Percentiles rank a stretch among this genome's conserved stretches.
phyloP scores from a whole-genome alignment of 2,888 invertebrate genomes.

The Eristalis arbustorum region DNA sequence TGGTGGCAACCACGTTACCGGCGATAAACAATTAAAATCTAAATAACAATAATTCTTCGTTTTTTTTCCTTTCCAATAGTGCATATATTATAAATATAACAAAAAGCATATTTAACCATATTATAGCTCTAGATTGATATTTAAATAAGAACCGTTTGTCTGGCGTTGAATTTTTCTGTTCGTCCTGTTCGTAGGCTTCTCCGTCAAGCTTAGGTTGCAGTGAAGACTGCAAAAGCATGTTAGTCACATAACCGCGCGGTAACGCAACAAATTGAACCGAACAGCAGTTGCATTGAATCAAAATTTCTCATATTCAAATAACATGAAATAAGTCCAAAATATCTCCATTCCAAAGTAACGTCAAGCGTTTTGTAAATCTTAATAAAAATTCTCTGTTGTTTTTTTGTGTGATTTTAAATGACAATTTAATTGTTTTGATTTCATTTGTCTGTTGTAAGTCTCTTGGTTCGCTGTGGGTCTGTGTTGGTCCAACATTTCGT shows the following conservation, averaged over 20 bases:
- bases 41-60: slow-evolving; percentile 2
- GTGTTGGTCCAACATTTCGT: no score
- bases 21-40: slow-evolving; percentile 45
- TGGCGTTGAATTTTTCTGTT: slow-evolving; percentile 25
- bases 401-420: not conserved
- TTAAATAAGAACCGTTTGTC: slow-evolving; percentile 38
- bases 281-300: not conserved
- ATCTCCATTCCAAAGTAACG: slow-evolving; percentile 64
- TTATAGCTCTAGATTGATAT: slow-evolving; percentile 47
- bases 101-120: slow-evolving; percentile 53
- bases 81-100: slow-evolving; percentile 57
- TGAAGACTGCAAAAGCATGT: slow-evolving; percentile 1
- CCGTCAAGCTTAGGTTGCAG: slow-evolving; percentile 33
- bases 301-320: slow-evolving; percentile 18
- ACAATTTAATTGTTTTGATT: not conserved
- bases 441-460: no score
- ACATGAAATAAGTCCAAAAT: not conserved
- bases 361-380: slow-evolving; percentile 23
- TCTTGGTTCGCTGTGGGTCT: no score
- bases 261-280: not conserved
- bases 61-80: slow-evolving; percentile 55
- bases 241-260: not conserved
- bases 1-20: slow-evolving; percentile 72
- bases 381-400: not conserved
- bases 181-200: not conserved